These are phyloP conservation scores for Pararge aegeria DNA, from an alignment of 1,140 invertebrate genomes.

Conservation along the genomic window DNA sequence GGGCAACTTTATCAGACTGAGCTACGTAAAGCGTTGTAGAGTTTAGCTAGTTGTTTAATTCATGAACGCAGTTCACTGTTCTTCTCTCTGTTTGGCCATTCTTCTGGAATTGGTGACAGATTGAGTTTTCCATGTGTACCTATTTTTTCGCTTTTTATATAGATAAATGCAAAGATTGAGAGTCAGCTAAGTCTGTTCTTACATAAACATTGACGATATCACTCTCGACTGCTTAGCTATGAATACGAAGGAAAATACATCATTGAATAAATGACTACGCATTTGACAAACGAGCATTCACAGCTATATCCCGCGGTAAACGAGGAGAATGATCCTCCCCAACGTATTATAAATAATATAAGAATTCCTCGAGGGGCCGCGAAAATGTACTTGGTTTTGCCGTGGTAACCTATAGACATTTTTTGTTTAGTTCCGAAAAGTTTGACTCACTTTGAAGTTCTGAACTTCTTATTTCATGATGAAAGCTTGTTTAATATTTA, in stretches of 20 bases:
- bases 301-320: slow-evolving; percentile 71
- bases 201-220: slow-evolving; percentile 30
- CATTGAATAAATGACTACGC: slow-evolving; percentile 77
- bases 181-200: not conserved
- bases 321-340: slow-evolving; percentile 74
- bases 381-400: slow-evolving; percentile 68
- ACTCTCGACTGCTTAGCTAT: slow-evolving; percentile 49
- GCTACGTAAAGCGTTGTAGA: too few species aligned
- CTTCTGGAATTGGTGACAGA: too few species aligned
- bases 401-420: slow-evolving; percentile 48
- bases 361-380: slow-evolving; percentile 62
- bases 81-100: too few species aligned
- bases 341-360: slow-evolving; percentile 75
- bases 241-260: slow-evolving; percentile 66
- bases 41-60: too few species aligned
- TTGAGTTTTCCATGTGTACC: too few species aligned
- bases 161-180: not conserved
- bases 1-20: too few species aligned
- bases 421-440: slow-evolving; percentile 45
- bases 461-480: slow-evolving; percentile 13
- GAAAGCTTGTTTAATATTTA: not conserved
- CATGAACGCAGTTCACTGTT: too few species aligned
- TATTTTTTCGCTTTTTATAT: too few species aligned
- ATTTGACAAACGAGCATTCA: slow-evolving; percentile 78
- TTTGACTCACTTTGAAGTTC: slow-evolving; percentile 31